phyloP scores from a whole-genome alignment of 2,888 invertebrate genomes.

The Cabera pusaria region DNA sequence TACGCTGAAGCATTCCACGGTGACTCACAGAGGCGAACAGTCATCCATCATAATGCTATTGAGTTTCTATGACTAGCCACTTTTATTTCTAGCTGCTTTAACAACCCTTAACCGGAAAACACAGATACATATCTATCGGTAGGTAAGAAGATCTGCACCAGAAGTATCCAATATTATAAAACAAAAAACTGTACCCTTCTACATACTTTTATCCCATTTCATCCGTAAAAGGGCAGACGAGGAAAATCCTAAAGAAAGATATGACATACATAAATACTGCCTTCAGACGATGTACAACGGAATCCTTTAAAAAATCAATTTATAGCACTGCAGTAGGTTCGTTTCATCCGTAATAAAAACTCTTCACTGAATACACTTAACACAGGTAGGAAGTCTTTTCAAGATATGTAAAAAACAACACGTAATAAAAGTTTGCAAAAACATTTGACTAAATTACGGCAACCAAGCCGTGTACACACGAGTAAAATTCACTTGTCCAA shows the following conservation, averaged over 20 bases:
- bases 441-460: conserved; percentile 16
- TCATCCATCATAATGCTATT: conserved; percentile 54
- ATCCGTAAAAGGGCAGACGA: conserved; percentile 59
- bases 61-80: conserved; percentile 41
- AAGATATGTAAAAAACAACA: conserved; percentile 2
- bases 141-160: conserved; percentile 13
- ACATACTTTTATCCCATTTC: conserved; percentile 58
- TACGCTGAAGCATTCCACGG: conserved; percentile 26
- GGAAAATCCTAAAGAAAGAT: conserved; percentile 67
- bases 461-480: conserved; percentile 23
- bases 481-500: conserved; percentile 29
- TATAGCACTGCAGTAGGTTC: conserved; percentile 39
- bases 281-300: conserved; percentile 65
- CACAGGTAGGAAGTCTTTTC: conserved; percentile 5
- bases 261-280: conserved; percentile 69
- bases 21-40: conserved; percentile 51
- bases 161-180: conserved; percentile 58
- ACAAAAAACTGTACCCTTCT: conserved; percentile 56
- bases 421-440: conserved; percentile 2
- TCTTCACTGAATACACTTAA: conserved; percentile 10
- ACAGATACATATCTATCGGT: conserved; percentile 17
- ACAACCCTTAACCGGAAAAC: not conserved
- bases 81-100: conserved; percentile 24
- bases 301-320: conserved; percentile 54
- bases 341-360: conserved; percentile 12